Base-by-base conservation (phyloP, 2,113 vertebrate genomes). In the Macrotis lagotis region DNA sequence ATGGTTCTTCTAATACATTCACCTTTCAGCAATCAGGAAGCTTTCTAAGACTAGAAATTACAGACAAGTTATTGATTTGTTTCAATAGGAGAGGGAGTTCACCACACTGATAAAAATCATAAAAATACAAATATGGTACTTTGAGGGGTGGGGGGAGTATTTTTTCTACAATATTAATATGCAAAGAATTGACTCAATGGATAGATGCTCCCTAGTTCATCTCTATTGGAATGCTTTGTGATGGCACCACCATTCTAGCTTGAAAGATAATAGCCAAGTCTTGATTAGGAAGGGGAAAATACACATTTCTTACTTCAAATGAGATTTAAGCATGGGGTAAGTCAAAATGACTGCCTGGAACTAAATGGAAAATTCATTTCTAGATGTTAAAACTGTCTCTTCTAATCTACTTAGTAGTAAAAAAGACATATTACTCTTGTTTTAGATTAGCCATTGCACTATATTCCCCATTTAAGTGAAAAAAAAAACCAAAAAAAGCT, bases 211-310 rank as follows among this genome's bases (percentile, higher is more conserved):
- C 52, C 83, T 74, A 31, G 50, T 88, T 88, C 50, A 50, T 49
- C 89, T 91, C 93, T 44, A 26, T 4, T 37, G 5, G 91, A 93
- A 55, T 51, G 50, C 25, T 90, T 47, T 48, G 49, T 48, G 25
- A 83, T 49, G 25, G 12, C 31, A 90, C 31, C 26, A 31, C 4
- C 74, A 93, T 55, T 93, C 49, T 66, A 24, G 51, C 44, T 48
- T 53, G 66, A 94, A 91, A 94, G 24, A 94, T 49, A 88, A 91
- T 49, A 55, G 91, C 7, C 44, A 25, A 66, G 24, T 55, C n/a
- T 19, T 92, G 91, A 74, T 94, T 96, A 92, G 90, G 83, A 48
- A 96, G 74, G 95, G 95, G 93, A 92, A 95, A 95, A 92, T 74
- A 19, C 31, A 91, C 66, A 55, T 53, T 93, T 96, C n/a, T 95